A percentile compares a stretch with the other conserved stretches of the same genome.
These are phyloP conservation scores for Labroides dimidiatus DNA, from an alignment of 2,797 vertebrate genomes.

Conservation along the genomic window DNA sequence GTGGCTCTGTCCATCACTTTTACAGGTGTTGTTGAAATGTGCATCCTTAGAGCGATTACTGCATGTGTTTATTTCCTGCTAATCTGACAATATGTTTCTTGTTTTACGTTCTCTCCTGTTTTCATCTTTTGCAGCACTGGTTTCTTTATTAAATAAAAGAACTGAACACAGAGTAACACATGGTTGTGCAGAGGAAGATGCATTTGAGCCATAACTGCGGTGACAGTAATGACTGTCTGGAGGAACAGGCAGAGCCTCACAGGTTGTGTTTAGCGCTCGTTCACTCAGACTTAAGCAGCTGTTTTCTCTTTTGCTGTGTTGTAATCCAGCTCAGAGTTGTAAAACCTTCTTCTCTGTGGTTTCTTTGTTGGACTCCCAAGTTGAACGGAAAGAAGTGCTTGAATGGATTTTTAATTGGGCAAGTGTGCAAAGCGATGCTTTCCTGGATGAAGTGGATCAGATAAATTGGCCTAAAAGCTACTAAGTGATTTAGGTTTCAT, in stretches of 20 bases:
- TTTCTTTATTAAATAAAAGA: constrained; percentile 32
- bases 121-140: constrained; percentile 8
- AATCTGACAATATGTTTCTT: background rate
- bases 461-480: too few species aligned
- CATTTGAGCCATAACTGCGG: constrained; percentile 62
- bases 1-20: constrained; percentile 9
- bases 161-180: constrained; percentile 28
- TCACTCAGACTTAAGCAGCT: constrained; percentile 53
- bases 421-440: background rate
- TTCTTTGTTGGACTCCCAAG: constrained; percentile 48
- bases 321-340: constrained; percentile 40
- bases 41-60: background rate
- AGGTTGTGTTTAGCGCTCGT: constrained; percentile 53
- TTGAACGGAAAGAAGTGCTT: constrained; percentile 21
- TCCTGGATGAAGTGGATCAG: constrained; percentile 4
- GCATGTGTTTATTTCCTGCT: background rate
- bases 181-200: constrained; percentile 47
- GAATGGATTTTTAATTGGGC: background rate
- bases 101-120: background rate
- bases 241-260: constrained; percentile 43
- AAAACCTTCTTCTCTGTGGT: constrained; percentile 52
- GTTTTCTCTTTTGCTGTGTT: constrained; percentile 56
- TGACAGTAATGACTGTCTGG: constrained; percentile 69
- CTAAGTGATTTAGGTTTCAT: background rate
- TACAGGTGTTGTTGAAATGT: background rate